These are phyloP conservation scores for Imbricaverruca yamaguchii DNA, from an alignment of 2,888 invertebrate species.

Conservation along the genomic window DNA sequence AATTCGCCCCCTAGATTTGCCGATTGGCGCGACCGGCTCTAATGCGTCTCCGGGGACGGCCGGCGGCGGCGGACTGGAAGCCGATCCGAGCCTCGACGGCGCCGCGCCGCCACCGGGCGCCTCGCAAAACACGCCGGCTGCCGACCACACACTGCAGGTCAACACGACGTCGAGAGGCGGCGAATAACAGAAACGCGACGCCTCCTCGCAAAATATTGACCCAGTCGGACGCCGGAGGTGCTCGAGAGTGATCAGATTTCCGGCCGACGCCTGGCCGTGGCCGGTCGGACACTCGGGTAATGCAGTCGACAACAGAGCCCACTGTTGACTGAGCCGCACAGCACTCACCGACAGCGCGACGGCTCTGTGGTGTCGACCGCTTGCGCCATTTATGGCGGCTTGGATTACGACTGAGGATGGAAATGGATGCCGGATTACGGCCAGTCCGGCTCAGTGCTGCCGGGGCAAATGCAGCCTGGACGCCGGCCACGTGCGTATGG, in stretches of 20 bases:
- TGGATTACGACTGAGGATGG: no score
- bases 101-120: not conserved
- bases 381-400: no score
- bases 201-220: slow-evolving; percentile 16
- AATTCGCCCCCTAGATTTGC: not conserved
- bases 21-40: not conserved
- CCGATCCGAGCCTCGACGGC: not conserved
- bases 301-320: no score
- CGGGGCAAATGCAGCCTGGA: no score
- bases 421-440: no score
- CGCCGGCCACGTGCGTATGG: no score
- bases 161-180: not conserved
- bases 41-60: slow-evolving; percentile 7
- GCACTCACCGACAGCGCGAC: no score
- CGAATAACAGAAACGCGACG: slow-evolving; percentile 8
- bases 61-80: not conserved
- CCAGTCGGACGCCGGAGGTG: not conserved
- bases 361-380: no score
- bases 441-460: no score
- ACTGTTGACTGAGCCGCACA: not conserved
- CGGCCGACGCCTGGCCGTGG: not conserved
- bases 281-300: no score
- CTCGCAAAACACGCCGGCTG: not conserved
- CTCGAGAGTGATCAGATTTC: not conserved
- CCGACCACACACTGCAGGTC: not conserved